Evolutionary conservation across 2,797 vertebrate species (phyloP).

Genomic region (Podarcis lilfordi): DNA sequence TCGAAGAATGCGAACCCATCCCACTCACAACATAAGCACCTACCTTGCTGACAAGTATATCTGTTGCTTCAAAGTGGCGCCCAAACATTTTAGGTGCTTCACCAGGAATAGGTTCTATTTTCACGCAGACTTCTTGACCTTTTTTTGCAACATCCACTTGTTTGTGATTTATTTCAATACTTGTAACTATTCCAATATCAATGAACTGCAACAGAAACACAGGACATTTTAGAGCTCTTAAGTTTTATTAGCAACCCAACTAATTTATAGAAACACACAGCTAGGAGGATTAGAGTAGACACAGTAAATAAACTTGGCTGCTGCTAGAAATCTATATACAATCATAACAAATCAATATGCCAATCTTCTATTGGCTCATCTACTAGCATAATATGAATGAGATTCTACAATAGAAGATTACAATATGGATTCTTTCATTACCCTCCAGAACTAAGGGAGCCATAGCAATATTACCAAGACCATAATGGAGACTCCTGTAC

Average conservation of each 20-base stretch:
- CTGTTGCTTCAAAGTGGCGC: slow-evolving; percentile 97
- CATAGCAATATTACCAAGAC: neutral
- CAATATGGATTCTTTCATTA: neutral
- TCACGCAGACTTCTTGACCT: slow-evolving; percentile 96
- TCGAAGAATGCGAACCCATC: neutral
- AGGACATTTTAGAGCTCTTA: slow-evolving; percentile 3
- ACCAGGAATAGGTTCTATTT: slow-evolving; percentile 96
- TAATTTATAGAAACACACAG: neutral
- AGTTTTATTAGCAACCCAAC: neutral
- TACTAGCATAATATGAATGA: neutral
- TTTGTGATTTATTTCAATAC: slow-evolving; percentile 98
- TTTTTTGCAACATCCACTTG: slow-evolving; percentile 92
- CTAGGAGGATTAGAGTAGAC: neutral
- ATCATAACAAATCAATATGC: neutral
- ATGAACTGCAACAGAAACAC: slow-evolving; percentile 84
- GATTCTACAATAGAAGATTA: neutral
- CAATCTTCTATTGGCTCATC: neutral
- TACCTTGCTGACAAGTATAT: slow-evolving; percentile 96
- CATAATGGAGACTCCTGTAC: neutral
- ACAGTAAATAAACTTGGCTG: neutral
- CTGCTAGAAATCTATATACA: neutral
- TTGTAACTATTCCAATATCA: slow-evolving; percentile 95
- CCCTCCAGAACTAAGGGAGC: neutral
- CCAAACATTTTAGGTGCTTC: slow-evolving; percentile 98
- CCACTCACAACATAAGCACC: slow-evolving; percentile 22